These are phyloP conservation scores for Etheostoma spectabile DNA, from an alignment of 2,113 vertebrate genomes.

Conservation along the genomic window DNA sequence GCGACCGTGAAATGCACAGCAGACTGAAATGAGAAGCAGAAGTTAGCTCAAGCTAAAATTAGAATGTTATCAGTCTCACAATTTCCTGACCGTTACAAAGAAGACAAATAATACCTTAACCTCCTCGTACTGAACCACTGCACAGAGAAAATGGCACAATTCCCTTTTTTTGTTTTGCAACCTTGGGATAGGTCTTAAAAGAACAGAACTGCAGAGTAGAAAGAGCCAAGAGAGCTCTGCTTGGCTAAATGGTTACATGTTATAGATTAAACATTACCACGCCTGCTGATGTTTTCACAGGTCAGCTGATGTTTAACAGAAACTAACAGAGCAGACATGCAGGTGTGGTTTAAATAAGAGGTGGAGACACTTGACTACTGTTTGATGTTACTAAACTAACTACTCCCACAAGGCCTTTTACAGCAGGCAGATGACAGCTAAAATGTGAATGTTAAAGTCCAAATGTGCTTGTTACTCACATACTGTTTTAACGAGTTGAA, in stretches of 20 bases:
- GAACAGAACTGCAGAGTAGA: not conserved
- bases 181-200: conserved; percentile 9
- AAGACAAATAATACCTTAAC: conserved; percentile 37
- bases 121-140: conserved; percentile 5
- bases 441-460: not conserved
- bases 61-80: conserved; percentile 48
- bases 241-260: conserved; percentile 47
- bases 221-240: not conserved
- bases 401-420: not conserved
- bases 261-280: conserved; percentile 82
- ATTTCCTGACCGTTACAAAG: conserved; percentile 55
- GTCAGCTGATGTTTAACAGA: conserved; percentile 72
- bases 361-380: conserved; percentile 61
- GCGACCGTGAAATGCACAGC: not conserved
- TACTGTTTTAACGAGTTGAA: not conserved
- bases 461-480: not conserved
- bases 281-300: conserved; percentile 69
- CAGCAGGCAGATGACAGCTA: not conserved
- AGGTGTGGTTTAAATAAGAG: conserved; percentile 70
- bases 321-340: conserved; percentile 53
- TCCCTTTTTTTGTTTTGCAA: conserved; percentile 12
- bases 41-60: conserved; percentile 57
- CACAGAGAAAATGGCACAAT: not conserved
- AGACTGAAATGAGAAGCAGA: conserved; percentile 68
- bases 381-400: conserved; percentile 43